Conservation (phyloP, 2,113 vertebrate genomes). For the Caranx ignobilis region DNA sequence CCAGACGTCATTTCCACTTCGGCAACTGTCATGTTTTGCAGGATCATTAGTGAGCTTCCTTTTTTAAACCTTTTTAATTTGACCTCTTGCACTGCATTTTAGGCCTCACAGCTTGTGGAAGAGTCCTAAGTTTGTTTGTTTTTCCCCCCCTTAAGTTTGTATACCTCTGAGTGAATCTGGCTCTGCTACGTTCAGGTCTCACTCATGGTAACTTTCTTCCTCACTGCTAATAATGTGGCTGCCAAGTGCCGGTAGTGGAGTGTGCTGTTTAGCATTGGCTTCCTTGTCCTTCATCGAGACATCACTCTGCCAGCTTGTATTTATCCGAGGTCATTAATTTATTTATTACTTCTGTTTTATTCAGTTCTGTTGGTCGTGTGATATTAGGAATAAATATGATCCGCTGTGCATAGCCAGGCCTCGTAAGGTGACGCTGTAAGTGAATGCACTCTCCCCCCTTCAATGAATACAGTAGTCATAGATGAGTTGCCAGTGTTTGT, state of each 20-base stretch:
- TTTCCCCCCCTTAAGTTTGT: background rate
- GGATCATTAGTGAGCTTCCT: background rate
- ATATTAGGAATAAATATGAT: constrained; percentile 14
- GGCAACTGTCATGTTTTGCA: constrained; percentile 9
- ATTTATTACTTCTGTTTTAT: background rate
- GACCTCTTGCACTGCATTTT: background rate
- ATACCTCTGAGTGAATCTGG: constrained; percentile 46
- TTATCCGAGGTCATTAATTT: constrained; percentile 9
- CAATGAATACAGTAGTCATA: constrained; percentile 6
- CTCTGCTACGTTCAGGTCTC: constrained; percentile 52
- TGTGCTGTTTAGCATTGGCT: constrained; percentile 43
- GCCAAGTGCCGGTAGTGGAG: constrained; percentile 12
- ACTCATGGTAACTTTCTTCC: background rate
- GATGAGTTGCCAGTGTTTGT: constrained; percentile 15
- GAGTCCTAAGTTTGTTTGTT: background rate
- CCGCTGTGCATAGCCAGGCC: constrained; percentile 14
- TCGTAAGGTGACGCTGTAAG: background rate
- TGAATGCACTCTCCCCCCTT: background rate
- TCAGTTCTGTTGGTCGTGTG: constrained; percentile 16
- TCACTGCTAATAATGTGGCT: constrained; percentile 3
- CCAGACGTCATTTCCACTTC: background rate
- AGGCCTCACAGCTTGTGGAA: constrained; percentile 1
- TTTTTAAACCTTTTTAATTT: background rate
- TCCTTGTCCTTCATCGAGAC: constrained; percentile 30
- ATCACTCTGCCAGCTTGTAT: background rate